A percentile compares a stretch with the other conserved stretches of the same genome.
phyloP scores from a whole-genome alignment of 2,797 vertebrate genomes.

The Pseudotriccus pelzelni region DNA sequence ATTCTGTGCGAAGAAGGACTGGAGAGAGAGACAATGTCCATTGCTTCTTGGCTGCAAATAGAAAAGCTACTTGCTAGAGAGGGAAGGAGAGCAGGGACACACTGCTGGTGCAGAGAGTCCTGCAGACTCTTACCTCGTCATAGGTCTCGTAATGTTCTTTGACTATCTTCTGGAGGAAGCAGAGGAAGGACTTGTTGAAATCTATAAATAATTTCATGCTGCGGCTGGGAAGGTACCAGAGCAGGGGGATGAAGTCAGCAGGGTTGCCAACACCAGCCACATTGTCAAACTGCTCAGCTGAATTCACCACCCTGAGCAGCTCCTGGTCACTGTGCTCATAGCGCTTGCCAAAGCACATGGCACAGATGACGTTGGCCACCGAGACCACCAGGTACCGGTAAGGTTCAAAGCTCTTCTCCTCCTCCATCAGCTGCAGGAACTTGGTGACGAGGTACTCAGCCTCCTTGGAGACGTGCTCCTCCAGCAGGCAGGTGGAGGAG shows the following conservation, averaged over 20 bases:
- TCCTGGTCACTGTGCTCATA: constrained; percentile 85
- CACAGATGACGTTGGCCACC: constrained; percentile 89
- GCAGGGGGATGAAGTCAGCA: constrained; percentile 86
- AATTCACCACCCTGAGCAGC: constrained; percentile 79
- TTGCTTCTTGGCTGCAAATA: background rate
- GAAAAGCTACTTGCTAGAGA: rapidly evolving
- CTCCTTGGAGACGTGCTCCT: constrained; percentile 88
- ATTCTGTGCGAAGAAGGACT: background rate
- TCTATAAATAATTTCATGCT: constrained; percentile 76
- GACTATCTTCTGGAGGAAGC: constrained; percentile 78
- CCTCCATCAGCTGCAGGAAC: constrained; percentile 77
- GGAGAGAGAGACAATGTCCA: too few species aligned
- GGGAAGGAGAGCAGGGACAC: background rate
- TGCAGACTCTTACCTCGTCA: constrained; percentile 77
- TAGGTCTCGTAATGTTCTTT: constrained; percentile 82
- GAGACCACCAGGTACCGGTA: constrained; percentile 84
- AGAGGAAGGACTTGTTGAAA: constrained; percentile 76
- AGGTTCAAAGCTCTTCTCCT: constrained; percentile 79
- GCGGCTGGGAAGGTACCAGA: constrained; percentile 80
- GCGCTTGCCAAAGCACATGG: constrained; percentile 89
- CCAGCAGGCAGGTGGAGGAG: constrained; percentile 82
- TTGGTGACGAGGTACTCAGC: constrained; percentile 75
- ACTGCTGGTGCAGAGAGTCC: background rate
- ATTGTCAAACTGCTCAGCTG: constrained; percentile 71
- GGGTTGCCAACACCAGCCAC: constrained; percentile 77